A percentile compares a stretch with the other conserved stretches of the same genome.
Evolutionary conservation across 2,113 vertebrate species (phyloP).

Genomic region (Herpailurus yagouaroundi): DNA sequence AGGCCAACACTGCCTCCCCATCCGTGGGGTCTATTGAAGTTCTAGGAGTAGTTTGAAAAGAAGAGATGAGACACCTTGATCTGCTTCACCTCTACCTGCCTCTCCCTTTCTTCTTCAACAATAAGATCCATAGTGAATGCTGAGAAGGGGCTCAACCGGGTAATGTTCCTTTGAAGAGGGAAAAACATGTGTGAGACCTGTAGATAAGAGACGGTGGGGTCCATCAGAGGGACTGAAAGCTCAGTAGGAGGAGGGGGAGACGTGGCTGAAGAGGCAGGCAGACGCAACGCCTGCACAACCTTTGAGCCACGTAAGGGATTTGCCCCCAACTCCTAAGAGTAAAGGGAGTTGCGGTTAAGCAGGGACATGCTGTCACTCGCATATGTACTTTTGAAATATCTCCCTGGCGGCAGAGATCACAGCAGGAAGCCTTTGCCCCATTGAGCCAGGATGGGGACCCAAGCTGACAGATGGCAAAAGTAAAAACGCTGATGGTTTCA

Average conservation of each 20-base stretch:
- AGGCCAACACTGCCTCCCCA: not conserved
- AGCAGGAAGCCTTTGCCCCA: not conserved
- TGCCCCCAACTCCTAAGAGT: not conserved
- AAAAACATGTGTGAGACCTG: not conserved
- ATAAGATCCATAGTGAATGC: not conserved
- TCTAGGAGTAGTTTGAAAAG: not conserved
- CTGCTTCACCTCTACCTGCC: not conserved
- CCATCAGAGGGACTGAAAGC: not conserved
- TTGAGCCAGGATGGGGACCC: not conserved
- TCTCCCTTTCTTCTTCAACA: not conserved
- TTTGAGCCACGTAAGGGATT: not conserved
- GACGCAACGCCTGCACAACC: not conserved
- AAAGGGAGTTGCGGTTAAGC: not conserved
- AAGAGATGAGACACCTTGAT: not conserved
- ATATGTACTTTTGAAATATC: not conserved
- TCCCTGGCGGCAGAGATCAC: not conserved
- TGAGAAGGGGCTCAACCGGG: not conserved
- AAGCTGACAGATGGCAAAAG: accelerated
- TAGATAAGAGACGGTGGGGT: not conserved
- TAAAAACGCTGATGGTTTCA: not conserved
- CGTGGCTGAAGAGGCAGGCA: not conserved
- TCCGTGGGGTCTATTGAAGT: not conserved
- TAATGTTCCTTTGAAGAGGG: not conserved
- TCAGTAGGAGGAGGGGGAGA: not conserved
- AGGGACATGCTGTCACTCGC: not conserved